These are phyloP conservation scores for Habropoda laboriosa DNA, from an alignment of 1,140 invertebrate genomes.

Conservation along the genomic window DNA sequence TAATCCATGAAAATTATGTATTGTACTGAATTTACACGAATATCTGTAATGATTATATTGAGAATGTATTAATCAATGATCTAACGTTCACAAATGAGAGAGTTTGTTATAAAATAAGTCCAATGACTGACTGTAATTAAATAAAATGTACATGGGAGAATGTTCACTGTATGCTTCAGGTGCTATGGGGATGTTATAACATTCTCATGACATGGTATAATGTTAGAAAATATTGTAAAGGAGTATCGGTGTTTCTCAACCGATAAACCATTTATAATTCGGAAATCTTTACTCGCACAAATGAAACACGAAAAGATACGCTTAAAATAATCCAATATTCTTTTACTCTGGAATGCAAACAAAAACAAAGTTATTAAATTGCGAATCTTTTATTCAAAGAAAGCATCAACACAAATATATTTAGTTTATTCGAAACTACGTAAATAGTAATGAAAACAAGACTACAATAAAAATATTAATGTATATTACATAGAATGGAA, in stretches of 20 bases:
- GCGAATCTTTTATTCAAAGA: constrained; percentile 33
- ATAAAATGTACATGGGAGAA: constrained; percentile 74
- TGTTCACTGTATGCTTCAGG: constrained; percentile 78
- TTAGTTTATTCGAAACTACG: constrained; percentile 23
- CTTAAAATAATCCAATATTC: constrained; percentile 37
- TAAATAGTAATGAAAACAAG: constrained; percentile 18
- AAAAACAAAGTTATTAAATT: constrained; percentile 7
- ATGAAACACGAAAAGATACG: constrained; percentile 39
- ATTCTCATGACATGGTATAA: constrained; percentile 69
- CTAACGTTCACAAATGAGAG: constrained; percentile 66
- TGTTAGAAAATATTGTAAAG: constrained; percentile 64
- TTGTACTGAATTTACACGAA: constrained; percentile 66
- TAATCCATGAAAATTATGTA: constrained; percentile 67
- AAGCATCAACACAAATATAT: not conserved
- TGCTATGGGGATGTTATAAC: constrained; percentile 70
- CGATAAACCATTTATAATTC: constrained; percentile 35
- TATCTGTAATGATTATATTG: constrained; percentile 60
- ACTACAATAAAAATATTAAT: constrained; percentile 13
- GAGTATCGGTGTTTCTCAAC: constrained; percentile 71
- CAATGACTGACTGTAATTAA: constrained; percentile 76
- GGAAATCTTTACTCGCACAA: constrained; percentile 63
- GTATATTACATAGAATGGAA: constrained; percentile 23
- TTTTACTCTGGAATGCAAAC: not conserved
- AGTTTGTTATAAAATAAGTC: constrained; percentile 77
- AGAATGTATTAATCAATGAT: constrained; percentile 63